phyloP scores from a whole-genome alignment of 1,140 invertebrate genomes.

The Trachymyrmex cornetzi region DNA sequence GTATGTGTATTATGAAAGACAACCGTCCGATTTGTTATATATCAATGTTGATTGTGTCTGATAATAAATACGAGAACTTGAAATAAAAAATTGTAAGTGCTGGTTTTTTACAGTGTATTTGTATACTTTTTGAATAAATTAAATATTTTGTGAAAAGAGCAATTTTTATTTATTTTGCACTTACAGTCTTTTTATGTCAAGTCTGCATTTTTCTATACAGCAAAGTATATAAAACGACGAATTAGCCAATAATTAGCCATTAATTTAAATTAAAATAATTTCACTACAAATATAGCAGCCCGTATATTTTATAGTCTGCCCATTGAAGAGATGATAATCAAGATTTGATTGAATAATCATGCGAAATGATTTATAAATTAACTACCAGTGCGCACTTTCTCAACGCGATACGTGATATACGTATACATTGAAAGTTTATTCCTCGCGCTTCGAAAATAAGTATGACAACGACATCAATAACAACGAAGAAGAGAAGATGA shows the following conservation, averaged over 20 bases:
- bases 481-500: neutral
- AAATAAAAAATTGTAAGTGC: slow-evolving; percentile 18
- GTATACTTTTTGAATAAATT: neutral
- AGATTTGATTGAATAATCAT: neutral
- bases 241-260: slow-evolving; percentile 1
- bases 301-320: neutral
- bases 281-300: slow-evolving; percentile 2
- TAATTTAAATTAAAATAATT: slow-evolving; percentile 17
- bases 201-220: neutral
- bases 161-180: neutral
- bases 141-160: neutral
- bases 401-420: neutral
- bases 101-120: neutral
- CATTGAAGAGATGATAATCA: slow-evolving; percentile 7
- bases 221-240: slow-evolving; percentile 15
- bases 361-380: slow-evolving; percentile 31
- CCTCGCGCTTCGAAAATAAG: neutral
- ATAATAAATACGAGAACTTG: neutral
- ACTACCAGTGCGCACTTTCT: neutral
- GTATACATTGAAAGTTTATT: neutral
- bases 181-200: slow-evolving; percentile 2
- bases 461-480: neutral
- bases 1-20: slow-evolving; percentile 14
- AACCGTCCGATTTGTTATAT: neutral
- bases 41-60: slow-evolving; percentile 4